Conservation (phyloP, 2,113 vertebrate species). For the Tragelaphus buxtoni region DNA sequence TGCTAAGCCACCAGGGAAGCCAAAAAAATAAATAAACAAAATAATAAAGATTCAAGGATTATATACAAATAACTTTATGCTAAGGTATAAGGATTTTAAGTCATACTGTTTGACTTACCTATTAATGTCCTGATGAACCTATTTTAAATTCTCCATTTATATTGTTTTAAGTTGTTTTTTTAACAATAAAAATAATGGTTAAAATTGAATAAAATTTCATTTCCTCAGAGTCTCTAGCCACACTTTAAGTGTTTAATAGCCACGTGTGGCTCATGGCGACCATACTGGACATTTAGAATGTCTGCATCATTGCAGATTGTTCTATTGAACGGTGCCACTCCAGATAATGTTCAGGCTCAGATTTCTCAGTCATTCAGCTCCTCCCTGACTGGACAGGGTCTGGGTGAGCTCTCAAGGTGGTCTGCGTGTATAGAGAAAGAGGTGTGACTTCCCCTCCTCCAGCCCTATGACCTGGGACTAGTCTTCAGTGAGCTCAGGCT, state of each 20-base stretch:
- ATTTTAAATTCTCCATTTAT: slow-evolving; percentile 1
- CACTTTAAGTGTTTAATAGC: neutral
- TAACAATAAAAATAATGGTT: neutral
- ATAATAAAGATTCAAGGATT: neutral
- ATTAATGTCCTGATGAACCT: neutral
- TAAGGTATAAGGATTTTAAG: neutral
- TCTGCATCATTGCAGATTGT: neutral
- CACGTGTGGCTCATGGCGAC: neutral
- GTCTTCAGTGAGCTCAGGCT: neutral
- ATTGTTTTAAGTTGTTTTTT: neutral
- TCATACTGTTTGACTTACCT: neutral
- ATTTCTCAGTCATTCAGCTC: neutral
- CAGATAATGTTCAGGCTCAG: neutral
- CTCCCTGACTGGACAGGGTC: neutral
- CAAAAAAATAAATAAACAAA: neutral
- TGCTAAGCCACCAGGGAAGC: neutral
- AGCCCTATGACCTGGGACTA: neutral
- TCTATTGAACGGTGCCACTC: neutral
- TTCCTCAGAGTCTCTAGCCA: neutral
- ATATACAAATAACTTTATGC: neutral
- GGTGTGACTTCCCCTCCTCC: neutral
- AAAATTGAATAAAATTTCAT: neutral
- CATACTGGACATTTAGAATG: rapidly evolving
- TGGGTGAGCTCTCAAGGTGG: neutral
- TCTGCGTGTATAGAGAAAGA: neutral